These are phyloP conservation scores for Masnerella sp. DNA, from an alignment of 2,888 invertebrate species.

Conservation along the genomic window DNA sequence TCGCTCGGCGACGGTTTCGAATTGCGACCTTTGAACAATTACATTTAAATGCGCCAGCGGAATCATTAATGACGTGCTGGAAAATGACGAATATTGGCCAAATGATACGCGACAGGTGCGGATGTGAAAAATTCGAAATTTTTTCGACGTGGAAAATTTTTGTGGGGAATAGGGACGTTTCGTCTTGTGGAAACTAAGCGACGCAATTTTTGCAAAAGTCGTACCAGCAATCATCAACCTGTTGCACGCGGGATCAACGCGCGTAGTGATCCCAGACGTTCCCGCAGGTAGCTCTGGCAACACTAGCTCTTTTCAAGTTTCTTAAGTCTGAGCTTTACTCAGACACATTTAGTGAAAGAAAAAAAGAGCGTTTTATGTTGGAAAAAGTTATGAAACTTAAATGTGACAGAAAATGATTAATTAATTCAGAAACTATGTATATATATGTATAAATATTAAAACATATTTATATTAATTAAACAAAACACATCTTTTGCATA, in stretches of 20 bases:
- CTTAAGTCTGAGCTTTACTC: constrained; percentile 13
- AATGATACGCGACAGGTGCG: neutral
- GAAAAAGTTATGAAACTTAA: too few relatives aligned
- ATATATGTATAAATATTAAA: too few relatives aligned
- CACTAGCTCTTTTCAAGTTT: constrained; percentile 21
- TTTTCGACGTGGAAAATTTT: neutral
- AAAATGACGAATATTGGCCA: neutral
- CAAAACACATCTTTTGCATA: too few relatives aligned
- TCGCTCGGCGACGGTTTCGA: neutral
- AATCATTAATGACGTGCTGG: too few relatives aligned
- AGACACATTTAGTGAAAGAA: neutral
- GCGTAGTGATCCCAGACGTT: too few relatives aligned
- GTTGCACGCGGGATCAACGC: constrained; percentile 43
- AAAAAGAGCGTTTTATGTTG: too few relatives aligned
- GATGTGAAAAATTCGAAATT: neutral
- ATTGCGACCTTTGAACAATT: neutral
- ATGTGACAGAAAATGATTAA: too few relatives aligned
- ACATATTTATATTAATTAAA: too few relatives aligned
- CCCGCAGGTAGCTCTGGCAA: constrained; percentile 30
- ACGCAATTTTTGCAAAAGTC: constrained; percentile 35
- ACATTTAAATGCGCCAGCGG: neutral
- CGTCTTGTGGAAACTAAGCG: neutral
- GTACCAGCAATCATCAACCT: constrained; percentile 44
- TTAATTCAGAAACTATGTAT: too few relatives aligned
- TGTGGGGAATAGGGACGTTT: neutral